Evolutionary conservation across 1,140 invertebrate species (phyloP).

Genomic region (Drosophila navojoa): DNA sequence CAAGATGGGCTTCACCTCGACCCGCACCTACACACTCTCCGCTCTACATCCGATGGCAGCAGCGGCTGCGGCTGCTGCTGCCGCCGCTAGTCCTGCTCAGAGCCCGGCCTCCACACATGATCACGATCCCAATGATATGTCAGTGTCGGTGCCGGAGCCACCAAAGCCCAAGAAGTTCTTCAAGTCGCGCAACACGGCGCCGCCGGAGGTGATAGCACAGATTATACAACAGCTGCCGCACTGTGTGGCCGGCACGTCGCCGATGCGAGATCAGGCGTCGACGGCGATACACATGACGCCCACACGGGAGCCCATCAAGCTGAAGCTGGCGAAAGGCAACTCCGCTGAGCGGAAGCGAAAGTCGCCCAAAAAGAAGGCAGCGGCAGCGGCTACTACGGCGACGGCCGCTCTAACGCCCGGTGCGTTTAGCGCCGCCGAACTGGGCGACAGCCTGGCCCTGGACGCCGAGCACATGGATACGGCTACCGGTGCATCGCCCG

Average conservation of each 20-base stretch:
- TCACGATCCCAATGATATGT: constrained; percentile 84
- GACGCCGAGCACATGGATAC: constrained; percentile 47
- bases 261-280: constrained; percentile 72
- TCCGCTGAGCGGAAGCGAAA: constrained; percentile 84
- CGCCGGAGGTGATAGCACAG: constrained; percentile 85
- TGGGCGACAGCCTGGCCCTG: constrained; percentile 29
- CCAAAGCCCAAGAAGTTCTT: constrained; percentile 95
- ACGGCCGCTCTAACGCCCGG: constrained; percentile 51
- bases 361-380: constrained; percentile 70
- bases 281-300: constrained; percentile 33
- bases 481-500: constrained; percentile 11
- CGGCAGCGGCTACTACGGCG: constrained; percentile 8
- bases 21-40: constrained; percentile 87
- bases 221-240: constrained; percentile 85
- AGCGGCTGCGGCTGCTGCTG: constrained; percentile 81
- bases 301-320: constrained; percentile 63
- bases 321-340: constrained; percentile 81
- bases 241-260: constrained; percentile 81
- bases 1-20: constrained; percentile 95
- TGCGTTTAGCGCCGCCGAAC: constrained; percentile 50
- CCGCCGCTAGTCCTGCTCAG: constrained; percentile 85
- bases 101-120: constrained; percentile 86
- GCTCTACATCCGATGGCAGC: constrained; percentile 76
- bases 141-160: constrained; percentile 84
- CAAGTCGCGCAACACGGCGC: constrained; percentile 91